Evolutionary conservation across 2,888 invertebrate genomes (phyloP).

Genomic region (Periphyllus acericola): DNA sequence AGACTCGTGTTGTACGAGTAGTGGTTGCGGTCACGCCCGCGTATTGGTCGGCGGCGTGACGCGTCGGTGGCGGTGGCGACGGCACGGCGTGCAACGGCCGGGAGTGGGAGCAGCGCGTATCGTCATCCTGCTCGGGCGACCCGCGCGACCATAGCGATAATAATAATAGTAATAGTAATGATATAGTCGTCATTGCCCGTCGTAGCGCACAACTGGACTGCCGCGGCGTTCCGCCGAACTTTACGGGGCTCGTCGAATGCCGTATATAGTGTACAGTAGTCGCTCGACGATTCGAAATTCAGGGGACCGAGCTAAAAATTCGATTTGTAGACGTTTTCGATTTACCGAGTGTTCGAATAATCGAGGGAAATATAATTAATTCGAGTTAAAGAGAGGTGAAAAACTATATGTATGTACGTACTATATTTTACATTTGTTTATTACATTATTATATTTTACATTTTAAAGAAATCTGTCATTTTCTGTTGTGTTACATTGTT

Average conservation of each 20-base stretch:
- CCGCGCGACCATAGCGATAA: background rate
- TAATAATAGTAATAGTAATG: background rate
- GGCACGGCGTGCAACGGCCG: background rate
- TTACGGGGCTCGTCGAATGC: background rate
- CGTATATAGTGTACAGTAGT: too few relatives aligned
- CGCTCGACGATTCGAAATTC: too few relatives aligned
- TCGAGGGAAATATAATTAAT: too few relatives aligned
- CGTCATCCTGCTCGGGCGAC: background rate
- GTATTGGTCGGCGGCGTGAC: slow-evolving; percentile 35
- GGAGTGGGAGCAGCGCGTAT: background rate
- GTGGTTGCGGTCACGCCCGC: background rate
- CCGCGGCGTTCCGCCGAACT: background rate
- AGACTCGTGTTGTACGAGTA: background rate
- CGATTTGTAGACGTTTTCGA: too few relatives aligned
- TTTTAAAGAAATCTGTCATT: too few relatives aligned
- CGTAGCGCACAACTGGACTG: slow-evolving; percentile 18
- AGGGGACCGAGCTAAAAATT: too few relatives aligned
- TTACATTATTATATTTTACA: too few relatives aligned
- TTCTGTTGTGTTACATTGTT: too few relatives aligned
- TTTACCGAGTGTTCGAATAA: too few relatives aligned
- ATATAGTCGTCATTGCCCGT: background rate
- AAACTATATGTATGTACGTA: too few relatives aligned
- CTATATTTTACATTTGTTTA: too few relatives aligned
- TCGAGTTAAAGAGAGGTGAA: too few relatives aligned
- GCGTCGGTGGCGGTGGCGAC: background rate